phyloP scores from a whole-genome alignment of 2,113 vertebrate species.

The Amia ocellicauda region DNA sequence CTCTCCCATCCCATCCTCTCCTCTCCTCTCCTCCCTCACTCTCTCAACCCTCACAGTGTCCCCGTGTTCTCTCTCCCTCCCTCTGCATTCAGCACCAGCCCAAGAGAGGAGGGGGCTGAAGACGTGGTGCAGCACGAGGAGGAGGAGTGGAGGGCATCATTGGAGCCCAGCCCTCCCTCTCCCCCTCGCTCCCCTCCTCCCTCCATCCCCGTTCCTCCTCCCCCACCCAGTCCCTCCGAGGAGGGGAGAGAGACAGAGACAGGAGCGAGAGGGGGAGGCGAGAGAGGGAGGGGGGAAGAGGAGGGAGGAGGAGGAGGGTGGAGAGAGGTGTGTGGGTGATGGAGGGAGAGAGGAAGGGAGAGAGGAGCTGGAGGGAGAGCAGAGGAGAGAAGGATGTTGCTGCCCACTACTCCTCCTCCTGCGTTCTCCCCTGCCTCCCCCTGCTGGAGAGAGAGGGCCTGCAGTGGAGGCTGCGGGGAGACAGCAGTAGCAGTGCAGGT shows the following conservation, averaged over 20 bases:
- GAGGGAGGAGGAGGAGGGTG: conserved; percentile 46
- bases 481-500: conserved; percentile 39
- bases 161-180: not conserved
- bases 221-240: conserved; percentile 56
- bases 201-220: conserved; percentile 45
- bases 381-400: too few relatives aligned
- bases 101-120: conserved; percentile 3
- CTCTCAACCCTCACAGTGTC: not conserved
- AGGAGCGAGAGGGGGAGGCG: conserved; percentile 24
- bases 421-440: conserved; percentile 48
- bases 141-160: not conserved
- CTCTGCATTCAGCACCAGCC: conserved; percentile 6
- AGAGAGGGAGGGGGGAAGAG: conserved; percentile 25
- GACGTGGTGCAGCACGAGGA: not conserved
- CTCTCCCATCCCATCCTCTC: too few relatives aligned
- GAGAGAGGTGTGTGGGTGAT: conserved; percentile 47
- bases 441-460: conserved; percentile 35
- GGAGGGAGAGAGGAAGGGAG: conserved; percentile 30
- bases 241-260: conserved; percentile 43
- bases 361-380: too few relatives aligned
- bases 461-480: conserved; percentile 49
- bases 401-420: too few relatives aligned
- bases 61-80: not conserved
- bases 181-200: conserved; percentile 36
- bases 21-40: conserved; percentile 12